These are phyloP conservation scores for Hylaea fasciaria DNA, from an alignment of 2,888 invertebrate genomes.

Conservation along the genomic window DNA sequence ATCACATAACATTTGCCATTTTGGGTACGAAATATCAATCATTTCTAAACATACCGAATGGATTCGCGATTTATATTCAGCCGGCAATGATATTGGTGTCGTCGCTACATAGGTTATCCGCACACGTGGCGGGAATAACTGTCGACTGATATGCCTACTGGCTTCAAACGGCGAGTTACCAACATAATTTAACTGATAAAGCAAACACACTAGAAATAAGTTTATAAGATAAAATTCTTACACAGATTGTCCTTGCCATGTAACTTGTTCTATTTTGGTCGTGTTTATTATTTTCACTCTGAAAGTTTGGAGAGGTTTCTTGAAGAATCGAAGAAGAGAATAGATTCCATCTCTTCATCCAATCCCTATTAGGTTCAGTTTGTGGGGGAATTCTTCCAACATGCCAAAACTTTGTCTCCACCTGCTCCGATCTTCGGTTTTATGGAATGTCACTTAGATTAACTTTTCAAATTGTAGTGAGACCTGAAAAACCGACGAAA, in stretches of 20 bases:
- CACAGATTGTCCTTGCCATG: not conserved
- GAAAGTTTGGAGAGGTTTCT: no score
- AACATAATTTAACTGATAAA: constrained; percentile 1
- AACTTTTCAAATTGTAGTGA: no score
- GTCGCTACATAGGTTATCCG: constrained; percentile 30
- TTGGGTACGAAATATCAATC: constrained; percentile 26
- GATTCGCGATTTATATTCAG: constrained; percentile 27
- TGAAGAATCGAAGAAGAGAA: no score
- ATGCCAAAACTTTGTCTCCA: no score
- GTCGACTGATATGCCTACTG: constrained; percentile 16
- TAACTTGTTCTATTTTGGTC: not conserved
- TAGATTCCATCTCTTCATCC: no score
- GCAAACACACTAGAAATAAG: not conserved
- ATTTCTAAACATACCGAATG: constrained; percentile 26
- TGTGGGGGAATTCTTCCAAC: no score
- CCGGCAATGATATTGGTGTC: constrained; percentile 30
- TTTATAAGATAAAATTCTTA: no score
- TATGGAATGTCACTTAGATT: no score
- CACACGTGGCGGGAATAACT: constrained; percentile 25
- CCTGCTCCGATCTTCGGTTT: no score
- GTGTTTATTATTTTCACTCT: no score
- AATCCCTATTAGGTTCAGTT: no score
- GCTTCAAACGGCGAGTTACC: constrained; percentile 18
- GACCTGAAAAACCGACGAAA: no score
- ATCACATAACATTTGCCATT: constrained; percentile 13